Evolutionary conservation across 2,797 vertebrate genomes (phyloP).

Genomic region (Sebastes oblongus): DNA sequence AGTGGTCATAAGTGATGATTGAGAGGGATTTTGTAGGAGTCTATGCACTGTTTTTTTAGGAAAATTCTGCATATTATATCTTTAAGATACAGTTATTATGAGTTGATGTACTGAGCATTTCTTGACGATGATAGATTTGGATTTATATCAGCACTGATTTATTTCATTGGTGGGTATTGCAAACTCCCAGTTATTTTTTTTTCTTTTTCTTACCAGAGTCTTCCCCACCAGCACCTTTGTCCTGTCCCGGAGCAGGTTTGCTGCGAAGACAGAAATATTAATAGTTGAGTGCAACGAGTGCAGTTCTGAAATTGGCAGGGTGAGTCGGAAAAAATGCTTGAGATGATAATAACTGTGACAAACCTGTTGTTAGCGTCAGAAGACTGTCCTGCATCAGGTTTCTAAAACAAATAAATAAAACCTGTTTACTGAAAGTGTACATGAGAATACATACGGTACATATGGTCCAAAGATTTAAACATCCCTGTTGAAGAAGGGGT

Average conservation of each 20-base stretch:
- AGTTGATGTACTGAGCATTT: neutral
- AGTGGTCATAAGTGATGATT: neutral
- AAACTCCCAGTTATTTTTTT: neutral
- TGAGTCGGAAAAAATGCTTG: neutral
- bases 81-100: neutral
- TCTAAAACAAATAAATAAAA: conserved; percentile 29
- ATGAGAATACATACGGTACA: neutral
- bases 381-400: neutral
- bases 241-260: neutral
- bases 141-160: neutral
- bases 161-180: no score
- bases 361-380: conserved; percentile 49
- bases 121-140: neutral
- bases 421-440: neutral
- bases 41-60: neutral
- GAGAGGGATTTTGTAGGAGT: no score
- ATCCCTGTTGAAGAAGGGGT: neutral
- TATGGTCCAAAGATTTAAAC: neutral
- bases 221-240: conserved; percentile 5
- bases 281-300: neutral
- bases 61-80: neutral
- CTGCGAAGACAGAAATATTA: conserved; percentile 31
- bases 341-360: neutral
- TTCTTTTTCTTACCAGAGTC: conserved; percentile 32
- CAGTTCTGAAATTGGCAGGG: neutral